These are phyloP conservation scores for Oxytorus armatus DNA, from an alignment of 2,888 invertebrate genomes.

Conservation along the genomic window DNA sequence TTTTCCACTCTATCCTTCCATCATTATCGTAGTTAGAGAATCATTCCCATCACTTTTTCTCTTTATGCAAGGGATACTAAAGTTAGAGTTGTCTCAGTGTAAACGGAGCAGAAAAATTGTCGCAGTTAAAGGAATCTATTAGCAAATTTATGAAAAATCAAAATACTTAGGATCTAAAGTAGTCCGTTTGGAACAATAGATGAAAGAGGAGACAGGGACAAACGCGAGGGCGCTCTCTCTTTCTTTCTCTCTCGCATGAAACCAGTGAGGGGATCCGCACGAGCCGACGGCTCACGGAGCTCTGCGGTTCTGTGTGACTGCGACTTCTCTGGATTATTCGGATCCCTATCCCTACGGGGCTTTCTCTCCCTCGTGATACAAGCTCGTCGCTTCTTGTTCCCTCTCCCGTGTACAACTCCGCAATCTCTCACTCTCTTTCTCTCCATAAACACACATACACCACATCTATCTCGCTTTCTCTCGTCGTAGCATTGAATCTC, in stretches of 20 bases:
- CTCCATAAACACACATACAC: constrained; percentile 48
- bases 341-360: constrained; percentile 80
- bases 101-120: background rate
- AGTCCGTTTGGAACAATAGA: constrained; percentile 34
- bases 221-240: constrained; percentile 16
- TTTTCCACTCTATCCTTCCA: background rate
- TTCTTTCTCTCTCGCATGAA: constrained; percentile 39
- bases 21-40: background rate
- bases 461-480: constrained; percentile 76
- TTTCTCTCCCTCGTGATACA: constrained; percentile 73
- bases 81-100: background rate
- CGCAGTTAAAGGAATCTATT: background rate
- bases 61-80: background rate
- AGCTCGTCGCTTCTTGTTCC: constrained; percentile 66
- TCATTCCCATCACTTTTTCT: background rate
- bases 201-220: constrained; percentile 28
- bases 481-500: constrained; percentile 79
- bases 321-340: constrained; percentile 79
- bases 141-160: constrained; percentile 1
- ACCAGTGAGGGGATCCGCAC: constrained; percentile 75
- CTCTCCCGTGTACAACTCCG: constrained; percentile 70
- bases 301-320: constrained; percentile 79
- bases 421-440: constrained; percentile 68
- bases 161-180: constrained; percentile 29
- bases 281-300: constrained; percentile 82